Conservation (phyloP, 2,888 invertebrate species). For the Lissocephala sabroskyi region DNA sequence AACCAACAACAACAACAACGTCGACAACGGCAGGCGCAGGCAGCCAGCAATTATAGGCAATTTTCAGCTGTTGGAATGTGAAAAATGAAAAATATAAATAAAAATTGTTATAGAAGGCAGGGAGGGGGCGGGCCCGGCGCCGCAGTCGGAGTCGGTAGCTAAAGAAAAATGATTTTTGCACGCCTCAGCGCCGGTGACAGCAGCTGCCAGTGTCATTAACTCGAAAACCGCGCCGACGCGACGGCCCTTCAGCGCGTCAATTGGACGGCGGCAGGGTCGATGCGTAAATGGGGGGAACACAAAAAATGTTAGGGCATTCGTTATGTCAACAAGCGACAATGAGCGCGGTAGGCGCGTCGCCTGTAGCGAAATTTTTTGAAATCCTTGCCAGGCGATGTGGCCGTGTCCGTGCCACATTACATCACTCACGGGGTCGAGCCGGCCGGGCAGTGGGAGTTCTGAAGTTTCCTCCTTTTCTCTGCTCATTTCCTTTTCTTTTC, state of each 20-base stretch:
- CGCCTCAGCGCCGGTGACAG: slow-evolving; percentile 49
- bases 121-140: not conserved
- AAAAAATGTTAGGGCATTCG: slow-evolving; percentile 56
- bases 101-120: not conserved
- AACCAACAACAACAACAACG: slow-evolving; percentile 5
- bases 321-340: slow-evolving; percentile 61
- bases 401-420: slow-evolving; percentile 40
- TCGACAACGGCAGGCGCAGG: slow-evolving; percentile 1
- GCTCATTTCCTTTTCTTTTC: slow-evolving; percentile 2
- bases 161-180: slow-evolving; percentile 62
- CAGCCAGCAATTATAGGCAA: slow-evolving; percentile 45
- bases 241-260: slow-evolving; percentile 21
- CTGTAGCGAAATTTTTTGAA: not conserved
- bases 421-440: no score
- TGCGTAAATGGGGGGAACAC: slow-evolving; percentile 56
- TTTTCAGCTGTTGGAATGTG: slow-evolving; percentile 34
- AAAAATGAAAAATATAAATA: slow-evolving; percentile 43
- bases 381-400: not conserved
- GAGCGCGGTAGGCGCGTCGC: not conserved
- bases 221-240: slow-evolving; percentile 48
- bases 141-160: slow-evolving; percentile 23
- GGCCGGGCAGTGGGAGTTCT: no score
- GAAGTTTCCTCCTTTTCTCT: slow-evolving; percentile 24
- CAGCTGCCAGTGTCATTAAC: slow-evolving; percentile 61
- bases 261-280: slow-evolving; percentile 11